Evolutionary conservation across 1,140 invertebrate species (phyloP).

Genomic region (Ips typographus): DNA sequence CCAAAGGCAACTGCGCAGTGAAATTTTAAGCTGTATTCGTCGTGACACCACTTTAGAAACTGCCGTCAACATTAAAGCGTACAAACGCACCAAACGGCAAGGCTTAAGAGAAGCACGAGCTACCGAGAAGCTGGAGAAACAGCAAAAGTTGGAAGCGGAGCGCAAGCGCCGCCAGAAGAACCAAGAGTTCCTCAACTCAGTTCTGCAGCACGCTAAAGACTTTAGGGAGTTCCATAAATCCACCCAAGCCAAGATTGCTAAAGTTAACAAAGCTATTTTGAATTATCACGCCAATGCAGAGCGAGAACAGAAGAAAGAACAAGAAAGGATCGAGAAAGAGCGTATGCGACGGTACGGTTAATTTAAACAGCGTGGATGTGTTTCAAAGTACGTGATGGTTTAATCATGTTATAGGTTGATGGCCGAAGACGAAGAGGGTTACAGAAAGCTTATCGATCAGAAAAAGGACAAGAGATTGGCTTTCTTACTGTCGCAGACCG

Average conservation of each 20-base stretch:
- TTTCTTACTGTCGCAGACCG: slow-evolving; percentile 97
- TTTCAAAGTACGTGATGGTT: too few species aligned
- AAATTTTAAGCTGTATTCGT: slow-evolving; percentile 85
- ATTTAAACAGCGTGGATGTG: background rate
- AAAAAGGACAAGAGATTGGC: slow-evolving; percentile 99
- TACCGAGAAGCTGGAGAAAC: slow-evolving; percentile 98
- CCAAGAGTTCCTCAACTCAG: slow-evolving; percentile 92
- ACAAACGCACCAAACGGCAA: slow-evolving; percentile 94
- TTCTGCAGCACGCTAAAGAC: slow-evolving; percentile 97
- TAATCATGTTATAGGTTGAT: slow-evolving; percentile 64
- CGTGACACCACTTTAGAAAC: slow-evolving; percentile 95
- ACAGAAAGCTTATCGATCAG: slow-evolving; percentile 97
- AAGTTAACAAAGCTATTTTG: slow-evolving; percentile 93
- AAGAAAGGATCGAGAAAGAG: slow-evolving; percentile 97
- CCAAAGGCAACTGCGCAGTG: slow-evolving; percentile 84
- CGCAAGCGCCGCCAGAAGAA: slow-evolving; percentile 93
- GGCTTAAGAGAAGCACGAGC: slow-evolving; percentile 91
- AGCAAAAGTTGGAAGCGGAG: slow-evolving; percentile 98
- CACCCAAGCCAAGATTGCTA: slow-evolving; percentile 80
- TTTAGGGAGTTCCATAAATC: slow-evolving; percentile 93
- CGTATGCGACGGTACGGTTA: slow-evolving; percentile 76
- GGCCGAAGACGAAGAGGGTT: slow-evolving; percentile 94
- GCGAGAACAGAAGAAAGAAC: slow-evolving; percentile 98
- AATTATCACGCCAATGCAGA: slow-evolving; percentile 98
- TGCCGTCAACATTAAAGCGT: slow-evolving; percentile 94